Base-by-base conservation (phyloP, 2,888 invertebrate species). In the Cryptus viduatorius region DNA sequence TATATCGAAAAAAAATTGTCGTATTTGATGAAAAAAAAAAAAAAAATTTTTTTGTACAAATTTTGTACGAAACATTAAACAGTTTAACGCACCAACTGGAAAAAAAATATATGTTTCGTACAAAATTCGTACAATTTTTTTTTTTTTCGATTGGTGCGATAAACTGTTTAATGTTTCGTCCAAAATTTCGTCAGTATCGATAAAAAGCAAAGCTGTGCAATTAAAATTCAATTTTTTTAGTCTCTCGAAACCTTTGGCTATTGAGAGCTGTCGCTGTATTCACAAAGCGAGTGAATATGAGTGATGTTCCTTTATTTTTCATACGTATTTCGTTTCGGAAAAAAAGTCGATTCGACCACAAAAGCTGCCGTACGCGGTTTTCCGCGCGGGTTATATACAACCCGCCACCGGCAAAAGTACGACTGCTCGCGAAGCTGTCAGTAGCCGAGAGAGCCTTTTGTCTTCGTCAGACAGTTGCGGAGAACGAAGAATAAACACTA, bases 401-500 rank as follows among this genome's bases (percentile, higher is more conserved):
- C 16, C 68, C 7, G 68, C 24, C 24, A 31, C 16, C n/a, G n/a
- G 67, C 56, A 68, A 77, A 68, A 42, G 16, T 24, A 67, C 50
- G 53, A 65, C 50, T 65, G 44, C 53, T 71, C 46, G 44, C 65
- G 48, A 53, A 12, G 19, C 67, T 59, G 72, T 67, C 82, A 48
- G 64, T 65, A 19, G 56, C 59, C 56, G 16, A 59, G 67, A 65
- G 37, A 50, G 29, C 59, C 48, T 72, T 82, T 72, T 64, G 65
- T 82, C 72, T 65, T 72, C 82, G 71, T 77, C 65, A 56, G 46
- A 46, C 46, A 29, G 29, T 53, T 19, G 12, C 44, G 29, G 65
- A 59, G 71, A 59, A 56, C 42, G 29, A 14, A 24, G 19, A 77
- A 69, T 59, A 65, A 12, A 53, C 37, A 44, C 68, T n/a, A 59